These are phyloP conservation scores for Sipunculus nudus DNA, from an alignment of 2,888 invertebrate genomes.

Conservation along the genomic window DNA sequence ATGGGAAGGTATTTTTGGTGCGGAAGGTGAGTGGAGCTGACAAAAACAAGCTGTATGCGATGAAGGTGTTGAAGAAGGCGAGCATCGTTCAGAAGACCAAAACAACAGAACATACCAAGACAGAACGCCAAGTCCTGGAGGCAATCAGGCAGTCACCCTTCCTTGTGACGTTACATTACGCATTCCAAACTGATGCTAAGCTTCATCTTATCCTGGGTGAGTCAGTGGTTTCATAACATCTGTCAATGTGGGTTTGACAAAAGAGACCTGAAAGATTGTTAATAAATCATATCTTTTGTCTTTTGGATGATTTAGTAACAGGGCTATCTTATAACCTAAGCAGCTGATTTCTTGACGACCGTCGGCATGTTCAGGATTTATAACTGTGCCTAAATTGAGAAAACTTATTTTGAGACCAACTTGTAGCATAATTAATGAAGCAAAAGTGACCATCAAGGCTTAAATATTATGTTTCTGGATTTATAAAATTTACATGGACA, in stretches of 20 bases:
- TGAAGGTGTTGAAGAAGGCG: conserved; percentile 97
- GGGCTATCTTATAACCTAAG: too few species aligned
- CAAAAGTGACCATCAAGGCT: too few species aligned
- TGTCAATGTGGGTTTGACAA: neutral
- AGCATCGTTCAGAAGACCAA: conserved; percentile 81
- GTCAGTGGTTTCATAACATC: conserved; percentile 63
- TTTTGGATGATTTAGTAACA: too few species aligned
- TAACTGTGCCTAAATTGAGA: too few species aligned
- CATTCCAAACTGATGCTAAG: conserved; percentile 97
- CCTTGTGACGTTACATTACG: conserved; percentile 95
- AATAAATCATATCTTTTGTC: too few species aligned
- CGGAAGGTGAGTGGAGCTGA: conserved; percentile 86
- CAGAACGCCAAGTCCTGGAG: conserved; percentile 95
- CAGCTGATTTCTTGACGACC: too few species aligned
- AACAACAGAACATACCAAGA: conserved; percentile 87
- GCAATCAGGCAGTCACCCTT: conserved; percentile 94
- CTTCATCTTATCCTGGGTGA: conserved; percentile 95
- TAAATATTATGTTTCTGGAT: too few species aligned
- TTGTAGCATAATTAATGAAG: too few species aligned
- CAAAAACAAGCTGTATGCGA: conserved; percentile 90
- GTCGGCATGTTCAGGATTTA: too few species aligned
- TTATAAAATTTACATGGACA: too few species aligned
- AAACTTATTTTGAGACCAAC: too few species aligned
- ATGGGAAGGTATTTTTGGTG: conserved; percentile 89
- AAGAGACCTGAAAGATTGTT: too few species aligned